phyloP scores from a whole-genome alignment of 2,113 vertebrate genomes.

The Chlorocebus sabaeus region DNA sequence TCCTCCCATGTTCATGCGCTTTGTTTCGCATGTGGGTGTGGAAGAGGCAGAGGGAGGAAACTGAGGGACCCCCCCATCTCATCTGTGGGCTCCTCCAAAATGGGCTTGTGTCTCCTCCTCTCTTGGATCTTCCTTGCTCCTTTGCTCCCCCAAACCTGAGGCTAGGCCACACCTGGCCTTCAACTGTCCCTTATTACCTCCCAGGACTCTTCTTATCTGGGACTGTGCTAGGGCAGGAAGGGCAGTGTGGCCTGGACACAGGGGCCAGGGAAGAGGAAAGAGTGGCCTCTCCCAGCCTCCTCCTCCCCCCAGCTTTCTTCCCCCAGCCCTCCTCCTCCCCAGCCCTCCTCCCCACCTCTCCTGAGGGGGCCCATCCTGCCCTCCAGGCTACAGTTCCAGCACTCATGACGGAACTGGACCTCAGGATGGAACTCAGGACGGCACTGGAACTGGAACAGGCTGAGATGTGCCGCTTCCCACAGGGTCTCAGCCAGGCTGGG shows the following conservation, averaged over 20 bases:
- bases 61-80: not conserved
- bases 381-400: slow-evolving; percentile 98
- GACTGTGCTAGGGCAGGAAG: not conserved
- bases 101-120: not conserved
- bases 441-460: slow-evolving; percentile 93
- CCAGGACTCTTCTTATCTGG: not conserved
- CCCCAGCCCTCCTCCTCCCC: not conserved
- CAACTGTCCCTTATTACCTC: not conserved
- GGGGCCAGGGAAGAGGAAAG: not conserved
- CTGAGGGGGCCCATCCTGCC: slow-evolving; percentile 94
- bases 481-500: slow-evolving; percentile 95
- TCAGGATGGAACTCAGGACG: too few species aligned
- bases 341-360: slow-evolving; percentile 79
- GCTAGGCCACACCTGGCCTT: not conserved
- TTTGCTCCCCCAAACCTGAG: not conserved
- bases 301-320: not conserved
- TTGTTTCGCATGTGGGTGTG: not conserved
- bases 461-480: slow-evolving; percentile 92
- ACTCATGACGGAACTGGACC: slow-evolving; percentile 93
- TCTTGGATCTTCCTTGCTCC: not conserved
- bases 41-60: not conserved
- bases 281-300: too few species aligned
- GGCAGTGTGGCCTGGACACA: not conserved
- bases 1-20: not conserved
- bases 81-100: not conserved